phyloP scores from a whole-genome alignment of 1,140 invertebrate species.

The Homarus americanus region DNA sequence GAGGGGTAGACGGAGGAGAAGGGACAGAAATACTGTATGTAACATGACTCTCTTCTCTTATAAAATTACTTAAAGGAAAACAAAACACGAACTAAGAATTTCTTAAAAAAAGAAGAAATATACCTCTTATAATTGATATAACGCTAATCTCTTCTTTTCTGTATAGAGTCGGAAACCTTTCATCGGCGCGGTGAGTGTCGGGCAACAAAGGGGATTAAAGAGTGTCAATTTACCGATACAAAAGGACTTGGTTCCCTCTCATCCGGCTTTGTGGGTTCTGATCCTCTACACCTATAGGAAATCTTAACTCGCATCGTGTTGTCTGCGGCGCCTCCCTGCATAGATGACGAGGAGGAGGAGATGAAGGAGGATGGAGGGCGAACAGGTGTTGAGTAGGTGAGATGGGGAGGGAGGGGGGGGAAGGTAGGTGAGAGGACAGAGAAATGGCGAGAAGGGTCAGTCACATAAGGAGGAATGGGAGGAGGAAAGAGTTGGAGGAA shows the following conservation, averaged over 20 bases:
- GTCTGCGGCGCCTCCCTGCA: too few species aligned
- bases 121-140: not conserved
- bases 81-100: too few species aligned
- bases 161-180: constrained; percentile 18
- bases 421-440: not conserved
- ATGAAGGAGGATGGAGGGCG: not conserved
- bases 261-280: constrained; percentile 31
- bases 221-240: constrained; percentile 25
- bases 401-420: not conserved
- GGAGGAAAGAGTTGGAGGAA: not conserved
- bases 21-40: too few species aligned
- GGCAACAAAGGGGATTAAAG: constrained; percentile 14
- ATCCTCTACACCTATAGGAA: not conserved
- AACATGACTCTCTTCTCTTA: too few species aligned
- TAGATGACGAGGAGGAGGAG: too few species aligned
- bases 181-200: not conserved
- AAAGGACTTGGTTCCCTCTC: constrained; percentile 17
- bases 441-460: not conserved
- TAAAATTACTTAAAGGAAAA: too few species aligned
- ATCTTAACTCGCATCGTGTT: not conserved
- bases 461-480: not conserved
- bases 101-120: not conserved
- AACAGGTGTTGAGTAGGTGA: not conserved
- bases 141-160: not conserved
- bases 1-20: too few species aligned